phyloP scores from a whole-genome alignment of 1,140 invertebrate genomes.

The Rhagoletis pomonella region DNA sequence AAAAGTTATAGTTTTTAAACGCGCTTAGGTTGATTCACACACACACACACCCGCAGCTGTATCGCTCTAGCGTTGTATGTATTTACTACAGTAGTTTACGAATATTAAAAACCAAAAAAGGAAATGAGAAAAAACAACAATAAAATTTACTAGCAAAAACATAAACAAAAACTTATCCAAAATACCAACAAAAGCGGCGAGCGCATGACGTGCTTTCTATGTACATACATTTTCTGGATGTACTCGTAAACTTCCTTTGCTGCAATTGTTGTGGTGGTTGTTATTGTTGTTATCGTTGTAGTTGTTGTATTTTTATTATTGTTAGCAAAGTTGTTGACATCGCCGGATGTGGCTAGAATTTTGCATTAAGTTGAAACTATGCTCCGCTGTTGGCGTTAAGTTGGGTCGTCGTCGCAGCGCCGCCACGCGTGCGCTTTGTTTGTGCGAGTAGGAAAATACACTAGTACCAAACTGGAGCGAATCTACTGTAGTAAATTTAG shows the following conservation, averaged over 20 bases:
- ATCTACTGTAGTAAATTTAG: too few species aligned
- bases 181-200: neutral
- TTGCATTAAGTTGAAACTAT: conserved; percentile 47
- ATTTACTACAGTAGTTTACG: neutral
- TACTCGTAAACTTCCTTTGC: conserved; percentile 15
- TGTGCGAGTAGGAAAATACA: neutral
- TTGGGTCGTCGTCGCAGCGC: neutral
- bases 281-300: neutral
- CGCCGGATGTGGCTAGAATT: conserved; percentile 46
- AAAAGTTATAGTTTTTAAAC: neutral
- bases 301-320: conserved; percentile 43
- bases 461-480: too few species aligned
- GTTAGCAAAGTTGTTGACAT: conserved; percentile 50
- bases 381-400: conserved; percentile 21
- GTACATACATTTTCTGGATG: neutral
- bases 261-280: neutral
- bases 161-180: conserved; percentile 27
- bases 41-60: neutral
- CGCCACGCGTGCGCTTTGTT: neutral
- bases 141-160: neutral
- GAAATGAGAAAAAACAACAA: neutral
- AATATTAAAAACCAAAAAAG: neutral
- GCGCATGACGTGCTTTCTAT: neutral
- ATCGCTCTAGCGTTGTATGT: neutral
- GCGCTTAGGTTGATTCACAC: neutral